A percentile compares a stretch with the other conserved stretches of the same genome.
Conservation (phyloP, 2,888 invertebrate genomes). For the Agelastica alni region DNA sequence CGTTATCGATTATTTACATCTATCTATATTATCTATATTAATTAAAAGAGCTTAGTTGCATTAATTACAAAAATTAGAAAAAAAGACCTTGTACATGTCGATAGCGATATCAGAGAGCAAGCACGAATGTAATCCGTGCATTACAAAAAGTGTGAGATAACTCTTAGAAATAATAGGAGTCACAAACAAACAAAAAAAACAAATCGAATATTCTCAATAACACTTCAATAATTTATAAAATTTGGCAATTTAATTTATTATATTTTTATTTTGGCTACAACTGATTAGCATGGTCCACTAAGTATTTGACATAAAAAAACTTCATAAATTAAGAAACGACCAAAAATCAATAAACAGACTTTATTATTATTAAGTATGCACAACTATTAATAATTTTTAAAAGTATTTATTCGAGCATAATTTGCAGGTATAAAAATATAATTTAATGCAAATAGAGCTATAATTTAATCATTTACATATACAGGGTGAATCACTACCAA, state of each 20-base stretch:
- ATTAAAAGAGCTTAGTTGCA: neutral
- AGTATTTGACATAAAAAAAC: too few species aligned
- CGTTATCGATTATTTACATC: too few species aligned
- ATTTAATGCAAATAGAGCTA: too few species aligned
- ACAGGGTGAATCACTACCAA: too few species aligned
- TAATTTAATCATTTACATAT: too few species aligned
- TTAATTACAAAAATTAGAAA: neutral
- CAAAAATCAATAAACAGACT: too few species aligned
- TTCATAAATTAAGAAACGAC: too few species aligned
- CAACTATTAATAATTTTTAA: too few species aligned
- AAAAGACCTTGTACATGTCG: neutral
- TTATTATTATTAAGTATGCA: too few species aligned
- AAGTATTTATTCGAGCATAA: too few species aligned
- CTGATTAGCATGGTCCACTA: too few species aligned
- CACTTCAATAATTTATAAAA: neutral
- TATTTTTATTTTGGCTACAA: neutral
- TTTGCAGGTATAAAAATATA: too few species aligned
- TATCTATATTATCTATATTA: neutral
- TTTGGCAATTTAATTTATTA: neutral
- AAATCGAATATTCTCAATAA: neutral
- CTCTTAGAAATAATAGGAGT: neutral
- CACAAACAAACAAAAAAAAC: neutral
- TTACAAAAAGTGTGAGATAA: neutral
- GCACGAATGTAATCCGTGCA: neutral
- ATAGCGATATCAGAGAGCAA: neutral